Evolutionary conservation across 1,140 invertebrate genomes (phyloP).

Genomic region (Penaeus vannamei): DNA sequence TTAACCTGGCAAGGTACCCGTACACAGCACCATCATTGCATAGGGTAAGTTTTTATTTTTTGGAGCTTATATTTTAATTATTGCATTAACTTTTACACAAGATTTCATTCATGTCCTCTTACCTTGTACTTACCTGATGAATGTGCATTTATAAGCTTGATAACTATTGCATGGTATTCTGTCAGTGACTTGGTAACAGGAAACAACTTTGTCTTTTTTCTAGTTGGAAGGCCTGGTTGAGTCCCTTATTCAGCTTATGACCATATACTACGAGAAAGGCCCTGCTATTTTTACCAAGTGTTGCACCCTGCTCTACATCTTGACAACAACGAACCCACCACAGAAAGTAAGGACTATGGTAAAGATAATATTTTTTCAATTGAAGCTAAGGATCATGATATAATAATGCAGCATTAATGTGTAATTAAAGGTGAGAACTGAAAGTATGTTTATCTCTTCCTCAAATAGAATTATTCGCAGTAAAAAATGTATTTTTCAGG

Average conservation of each 20-base stretch:
- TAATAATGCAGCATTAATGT: too few species aligned
- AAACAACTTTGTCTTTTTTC: not conserved
- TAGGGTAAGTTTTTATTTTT: constrained; percentile 26
- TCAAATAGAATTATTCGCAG: too few species aligned
- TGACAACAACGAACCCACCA: constrained; percentile 7
- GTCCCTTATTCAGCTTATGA: constrained; percentile 56
- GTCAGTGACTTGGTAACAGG: too few species aligned
- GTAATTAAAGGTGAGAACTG: too few species aligned
- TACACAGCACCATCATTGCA: constrained; percentile 40
- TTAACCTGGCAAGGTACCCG: constrained; percentile 65
- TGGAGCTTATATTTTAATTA: not conserved
- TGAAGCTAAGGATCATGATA: too few species aligned
- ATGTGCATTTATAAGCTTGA: too few species aligned
- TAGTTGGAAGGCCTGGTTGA: constrained; percentile 50
- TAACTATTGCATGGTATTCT: too few species aligned
- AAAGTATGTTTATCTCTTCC: too few species aligned
- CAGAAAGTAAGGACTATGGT: constrained; percentile 20
- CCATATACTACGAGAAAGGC: constrained; percentile 63
- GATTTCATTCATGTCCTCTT: too few species aligned
- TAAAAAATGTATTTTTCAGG: not conserved
- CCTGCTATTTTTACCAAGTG: constrained; percentile 63
- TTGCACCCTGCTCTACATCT: constrained; percentile 60
- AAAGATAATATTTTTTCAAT: too few species aligned
- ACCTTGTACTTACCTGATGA: too few species aligned
- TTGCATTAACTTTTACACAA: too few species aligned